Base-by-base conservation (phyloP, 2,888 invertebrate genomes). In the Caenorhabditis macrosperma region DNA sequence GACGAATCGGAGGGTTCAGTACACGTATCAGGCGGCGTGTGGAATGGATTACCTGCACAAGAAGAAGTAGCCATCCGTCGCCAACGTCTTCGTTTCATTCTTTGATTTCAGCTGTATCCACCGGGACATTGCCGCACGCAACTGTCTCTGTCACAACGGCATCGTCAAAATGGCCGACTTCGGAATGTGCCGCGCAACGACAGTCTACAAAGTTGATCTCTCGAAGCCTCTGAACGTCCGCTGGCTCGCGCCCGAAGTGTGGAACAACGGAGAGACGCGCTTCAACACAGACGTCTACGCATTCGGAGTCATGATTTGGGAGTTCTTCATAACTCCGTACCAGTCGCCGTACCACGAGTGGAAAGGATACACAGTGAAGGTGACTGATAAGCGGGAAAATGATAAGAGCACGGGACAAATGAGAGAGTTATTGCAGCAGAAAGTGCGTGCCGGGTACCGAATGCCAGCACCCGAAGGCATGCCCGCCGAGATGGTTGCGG, bases 181-280 rank as follows among this genome's bases (percentile, higher is more conserved):
- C 64, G 88, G 88, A 57, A 87, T 88, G 87, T 87, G 87, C 52
- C 82, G 86, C 28, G 77, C 80, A 12, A 82, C 82, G 1, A 33
- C 82, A 24, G 78, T 82, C 60, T 83, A 83, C 68, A 82, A 85
- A 75, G 80, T 85, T 26, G 87, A 88, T 64, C 82, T 87, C n/a
- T 67, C 71, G 50, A 88, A 88, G 60, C 87, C 88, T 33, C 64
- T 80, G 64, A 88, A 88, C 71, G 86, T 88, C 15, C 84, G 88
- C 38, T 88, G 88, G 88, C 79, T 88, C 24, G 86, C 87, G 20
- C 88, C 88, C 10, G 88, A 88, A 74, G 88, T 88, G 9, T 88
- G 87, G 88, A 72, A 78, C 28, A 86, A 81, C 41, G 88, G 85
- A n/a, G 86, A 87, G 71, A 87, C 88, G 9, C 83, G 84, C 24